Conservation (phyloP, 2,797 vertebrate species). For the Chromis chromis region DNA sequence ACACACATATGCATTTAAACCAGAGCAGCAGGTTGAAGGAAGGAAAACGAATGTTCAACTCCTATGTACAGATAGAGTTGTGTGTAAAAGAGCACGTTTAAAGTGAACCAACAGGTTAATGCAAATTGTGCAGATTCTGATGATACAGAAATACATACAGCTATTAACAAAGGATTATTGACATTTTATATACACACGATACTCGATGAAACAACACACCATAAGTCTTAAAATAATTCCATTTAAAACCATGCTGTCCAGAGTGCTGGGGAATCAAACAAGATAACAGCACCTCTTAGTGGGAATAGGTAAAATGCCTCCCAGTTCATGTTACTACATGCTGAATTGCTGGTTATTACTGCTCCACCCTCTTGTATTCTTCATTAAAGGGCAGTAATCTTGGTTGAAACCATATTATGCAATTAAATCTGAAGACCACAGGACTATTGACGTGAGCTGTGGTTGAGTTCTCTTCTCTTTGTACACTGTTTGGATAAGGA, state of each 20-base stretch:
- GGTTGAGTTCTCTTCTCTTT: not conserved
- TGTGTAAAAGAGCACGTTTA: no score
- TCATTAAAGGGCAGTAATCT: not conserved
- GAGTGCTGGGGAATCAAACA: not conserved
- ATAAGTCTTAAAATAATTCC: no score
- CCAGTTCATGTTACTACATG: slow-evolving; percentile 20
- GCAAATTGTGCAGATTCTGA: no score
- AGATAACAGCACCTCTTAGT: slow-evolving; percentile 1
- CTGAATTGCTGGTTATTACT: not conserved
- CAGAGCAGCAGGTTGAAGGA: no score
- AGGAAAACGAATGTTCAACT: no score
- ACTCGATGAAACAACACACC: not conserved
- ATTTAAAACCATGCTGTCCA: no score
- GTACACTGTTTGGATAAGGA: not conserved
- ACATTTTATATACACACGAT: no score
- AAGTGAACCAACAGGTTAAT: no score
- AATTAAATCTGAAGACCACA: not conserved
- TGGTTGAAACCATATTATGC: not conserved
- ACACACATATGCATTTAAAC: no score
- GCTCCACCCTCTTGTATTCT: slow-evolving; percentile 20
- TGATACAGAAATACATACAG: no score
- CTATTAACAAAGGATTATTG: no score
- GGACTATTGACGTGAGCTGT: not conserved
- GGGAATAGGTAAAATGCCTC: not conserved
- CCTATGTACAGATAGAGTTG: no score